Evolutionary conservation across 2,797 vertebrate genomes (phyloP), one percentile per base, ranked within the genome.

Genomic region (Lagorchestes hirsutus): DNA sequence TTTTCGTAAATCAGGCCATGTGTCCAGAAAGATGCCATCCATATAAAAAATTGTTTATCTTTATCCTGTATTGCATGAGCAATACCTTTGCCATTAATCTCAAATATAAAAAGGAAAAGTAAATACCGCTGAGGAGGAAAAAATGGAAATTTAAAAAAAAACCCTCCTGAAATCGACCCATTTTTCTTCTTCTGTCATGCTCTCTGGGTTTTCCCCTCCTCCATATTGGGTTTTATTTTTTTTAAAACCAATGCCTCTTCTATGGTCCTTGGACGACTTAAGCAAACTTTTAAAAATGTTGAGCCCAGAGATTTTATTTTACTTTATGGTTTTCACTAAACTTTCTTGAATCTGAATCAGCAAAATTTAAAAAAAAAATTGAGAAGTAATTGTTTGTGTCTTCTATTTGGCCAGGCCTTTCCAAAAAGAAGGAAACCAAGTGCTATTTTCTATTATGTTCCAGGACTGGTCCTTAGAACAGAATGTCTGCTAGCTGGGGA

Each of bases 21-120:
- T 93, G 12, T 46, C 93, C 92, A 92, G 90, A 93, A 96, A 54
- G 92, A 62, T 97, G 92, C 90, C 98, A 95, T 90, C 96, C 96
- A 55, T 87, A 87, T 82, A 59, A 96, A 56, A 93, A 92, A 95
- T 95, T 82, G 95, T 94, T 29, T 11, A 96, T 96, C 92, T 91
- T 1, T 28, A 93, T n/a, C 95, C n/a, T 0, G 0, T 50, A 95
- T 0, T 74, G 50, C 67, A 74, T 95, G 40, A 92, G 95, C 46
- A 92, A 94, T 95, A 93, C 56, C 95, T 13, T 0, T 96, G 92
- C 92, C 40, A 50, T 96, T 46, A 97, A 96, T 82, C 95, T 46
- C 24, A 56, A 54, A 82, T 87, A 57, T 55, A 93, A 50, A 5
- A 9, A 52, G 12, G 82, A 12, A 18, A 18, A 34, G 40, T 0